phyloP scores from a whole-genome alignment of 2,888 invertebrate species.

The Uloborus plumipes region DNA sequence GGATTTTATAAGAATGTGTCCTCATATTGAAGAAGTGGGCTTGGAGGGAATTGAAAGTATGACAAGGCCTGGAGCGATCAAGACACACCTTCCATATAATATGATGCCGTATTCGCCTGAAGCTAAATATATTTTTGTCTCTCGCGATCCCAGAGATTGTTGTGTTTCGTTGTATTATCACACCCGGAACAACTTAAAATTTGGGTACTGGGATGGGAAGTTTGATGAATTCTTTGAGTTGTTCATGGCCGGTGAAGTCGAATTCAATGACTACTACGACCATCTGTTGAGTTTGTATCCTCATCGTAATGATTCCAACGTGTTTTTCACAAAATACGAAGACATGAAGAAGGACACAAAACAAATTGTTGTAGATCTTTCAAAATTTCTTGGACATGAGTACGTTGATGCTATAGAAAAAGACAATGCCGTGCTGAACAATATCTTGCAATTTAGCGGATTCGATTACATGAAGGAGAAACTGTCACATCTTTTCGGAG shows the following conservation, averaged over 20 bases:
- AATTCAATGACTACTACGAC: conserved; percentile 66
- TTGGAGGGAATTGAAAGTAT: conserved; percentile 37
- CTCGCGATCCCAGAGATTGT: conserved; percentile 73
- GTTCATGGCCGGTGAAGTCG: conserved; percentile 70
- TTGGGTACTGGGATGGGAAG: conserved; percentile 52
- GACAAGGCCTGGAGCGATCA: conserved; percentile 62
- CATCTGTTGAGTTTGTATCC: conserved; percentile 64
- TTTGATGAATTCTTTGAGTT: conserved; percentile 71
- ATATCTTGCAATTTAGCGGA: conserved; percentile 38
- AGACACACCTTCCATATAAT: conserved; percentile 68
- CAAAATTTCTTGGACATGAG: conserved; percentile 65
- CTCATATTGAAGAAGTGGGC: conserved; percentile 62
- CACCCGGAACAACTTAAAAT: conserved; percentile 13
- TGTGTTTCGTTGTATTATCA: conserved; percentile 72
- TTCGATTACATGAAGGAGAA: conserved; percentile 63
- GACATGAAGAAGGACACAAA: conserved; percentile 70
- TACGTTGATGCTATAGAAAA: conserved; percentile 39
- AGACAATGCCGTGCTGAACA: conserved; percentile 34
- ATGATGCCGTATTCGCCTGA: conserved; percentile 54
- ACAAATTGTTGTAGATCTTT: conserved; percentile 64
- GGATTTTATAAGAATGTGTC: conserved; percentile 24
- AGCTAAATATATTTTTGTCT: conserved; percentile 71
- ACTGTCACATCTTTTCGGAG: not conserved
- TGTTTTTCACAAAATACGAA: conserved; percentile 71
- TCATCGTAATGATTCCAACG: conserved; percentile 68